A percentile compares a stretch with the other conserved stretches of the same genome.
phyloP scores from a whole-genome alignment of 2,113 vertebrate genomes.

The Serilophus lunatus region DNA sequence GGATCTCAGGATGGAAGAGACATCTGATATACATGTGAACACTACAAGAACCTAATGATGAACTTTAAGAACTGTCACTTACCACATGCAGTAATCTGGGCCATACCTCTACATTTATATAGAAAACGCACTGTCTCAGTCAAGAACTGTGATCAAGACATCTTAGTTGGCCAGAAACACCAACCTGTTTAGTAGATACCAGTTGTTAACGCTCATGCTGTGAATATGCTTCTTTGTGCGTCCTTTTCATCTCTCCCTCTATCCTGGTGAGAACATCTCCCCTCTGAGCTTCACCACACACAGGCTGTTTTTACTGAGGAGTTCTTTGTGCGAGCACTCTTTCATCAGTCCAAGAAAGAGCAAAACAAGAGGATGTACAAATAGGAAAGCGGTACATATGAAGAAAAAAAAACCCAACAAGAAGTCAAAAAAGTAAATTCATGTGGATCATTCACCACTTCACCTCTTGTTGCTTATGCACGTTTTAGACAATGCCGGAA shows the following conservation, averaged over 20 bases:
- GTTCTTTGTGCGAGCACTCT: not conserved
- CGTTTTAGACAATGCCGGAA: not conserved
- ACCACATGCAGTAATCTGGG: not conserved
- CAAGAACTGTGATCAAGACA: not conserved
- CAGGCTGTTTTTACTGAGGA: not conserved
- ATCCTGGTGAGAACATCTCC: not conserved
- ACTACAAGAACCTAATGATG: not conserved
- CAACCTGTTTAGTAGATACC: not conserved
- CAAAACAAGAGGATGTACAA: not conserved
- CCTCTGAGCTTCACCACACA: not conserved
- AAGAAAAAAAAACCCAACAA: not conserved
- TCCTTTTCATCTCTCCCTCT: not conserved
- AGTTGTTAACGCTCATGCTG: not conserved
- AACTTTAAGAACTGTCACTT: not conserved
- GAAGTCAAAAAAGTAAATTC: not conserved
- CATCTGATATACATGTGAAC: rapidly evolving
- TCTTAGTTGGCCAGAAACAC: not conserved
- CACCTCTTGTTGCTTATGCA: not conserved
- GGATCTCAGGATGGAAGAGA: not conserved
- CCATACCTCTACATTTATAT: not conserved
- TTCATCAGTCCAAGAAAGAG: not conserved
- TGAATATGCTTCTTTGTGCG: not conserved
- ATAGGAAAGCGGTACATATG: not conserved
- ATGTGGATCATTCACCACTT: not conserved
- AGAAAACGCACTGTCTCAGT: not conserved